phyloP scores from a whole-genome alignment of 2,113 vertebrate genomes.

The Turnix velox region DNA sequence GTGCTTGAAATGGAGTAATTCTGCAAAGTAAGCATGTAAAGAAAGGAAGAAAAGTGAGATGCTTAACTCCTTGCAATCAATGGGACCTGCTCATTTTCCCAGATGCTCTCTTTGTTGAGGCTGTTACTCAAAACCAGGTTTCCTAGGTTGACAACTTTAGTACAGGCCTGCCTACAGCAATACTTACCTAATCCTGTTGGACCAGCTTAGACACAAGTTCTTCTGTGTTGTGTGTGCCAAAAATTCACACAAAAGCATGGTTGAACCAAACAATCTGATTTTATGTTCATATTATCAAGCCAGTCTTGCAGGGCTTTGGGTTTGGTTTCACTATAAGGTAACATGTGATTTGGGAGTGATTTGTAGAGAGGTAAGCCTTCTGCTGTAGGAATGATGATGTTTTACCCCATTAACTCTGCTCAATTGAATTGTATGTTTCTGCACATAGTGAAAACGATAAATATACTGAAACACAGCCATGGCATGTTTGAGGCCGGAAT shows the following conservation, averaged over 20 bases:
- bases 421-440: not conserved
- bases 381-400: not conserved
- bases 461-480: not conserved
- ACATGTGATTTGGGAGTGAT: too few species aligned
- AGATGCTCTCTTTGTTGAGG: not conserved
- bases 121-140: not conserved
- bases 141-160: not conserved
- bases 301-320: not conserved
- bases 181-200: not conserved
- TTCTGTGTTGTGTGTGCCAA: accelerated
- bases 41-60: not conserved
- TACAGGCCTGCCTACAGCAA: not conserved
- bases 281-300: not conserved
- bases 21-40: not conserved
- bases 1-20: not conserved
- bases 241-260: not conserved
- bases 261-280: not conserved
- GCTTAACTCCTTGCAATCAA: not conserved
- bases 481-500: not conserved
- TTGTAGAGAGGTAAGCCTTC: not conserved
- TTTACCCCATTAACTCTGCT: not conserved
- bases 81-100: not conserved
- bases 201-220: not conserved
- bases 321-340: too few species aligned
- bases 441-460: not conserved